Evolutionary conservation across 2,797 vertebrate species (phyloP).

Genomic region (Clarias laeviceps): DNA sequence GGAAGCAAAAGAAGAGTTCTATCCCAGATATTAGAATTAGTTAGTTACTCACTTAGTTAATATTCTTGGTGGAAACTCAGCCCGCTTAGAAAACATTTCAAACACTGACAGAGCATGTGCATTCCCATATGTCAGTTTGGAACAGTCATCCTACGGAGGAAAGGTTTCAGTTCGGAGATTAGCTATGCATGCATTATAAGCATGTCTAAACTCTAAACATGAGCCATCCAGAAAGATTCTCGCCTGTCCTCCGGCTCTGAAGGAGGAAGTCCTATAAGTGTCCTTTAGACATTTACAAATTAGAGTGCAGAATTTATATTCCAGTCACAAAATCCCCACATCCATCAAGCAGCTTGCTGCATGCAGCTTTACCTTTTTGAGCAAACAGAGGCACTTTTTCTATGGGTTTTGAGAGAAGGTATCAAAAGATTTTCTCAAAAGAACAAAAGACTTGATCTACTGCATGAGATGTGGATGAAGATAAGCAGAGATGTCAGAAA

Average conservation of each 20-base stretch:
- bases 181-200: neutral
- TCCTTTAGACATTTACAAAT: conserved; percentile 65
- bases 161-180: neutral
- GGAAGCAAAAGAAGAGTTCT: too few species aligned
- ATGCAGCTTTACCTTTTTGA: conserved; percentile 50
- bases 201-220: conserved; percentile 9
- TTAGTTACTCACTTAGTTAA: too few species aligned
- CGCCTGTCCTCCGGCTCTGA: conserved; percentile 58
- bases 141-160: neutral
- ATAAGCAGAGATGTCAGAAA: conserved; percentile 46
- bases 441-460: conserved; percentile 67
- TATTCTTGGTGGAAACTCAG: too few species aligned
- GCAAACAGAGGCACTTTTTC: conserved; percentile 55
- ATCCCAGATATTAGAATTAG: too few species aligned
- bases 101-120: neutral
- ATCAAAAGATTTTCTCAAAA: conserved; percentile 64
- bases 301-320: conserved; percentile 69
- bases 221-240: neutral
- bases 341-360: conserved; percentile 73
- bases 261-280: conserved; percentile 61
- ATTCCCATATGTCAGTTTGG: neutral
- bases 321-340: conserved; percentile 64
- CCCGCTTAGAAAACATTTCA: neutral
- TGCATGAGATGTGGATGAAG: conserved; percentile 60
- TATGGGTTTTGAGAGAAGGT: conserved; percentile 56